Conservation (phyloP, 2,113 vertebrate genomes). For the Excalfactoria chinensis region DNA sequence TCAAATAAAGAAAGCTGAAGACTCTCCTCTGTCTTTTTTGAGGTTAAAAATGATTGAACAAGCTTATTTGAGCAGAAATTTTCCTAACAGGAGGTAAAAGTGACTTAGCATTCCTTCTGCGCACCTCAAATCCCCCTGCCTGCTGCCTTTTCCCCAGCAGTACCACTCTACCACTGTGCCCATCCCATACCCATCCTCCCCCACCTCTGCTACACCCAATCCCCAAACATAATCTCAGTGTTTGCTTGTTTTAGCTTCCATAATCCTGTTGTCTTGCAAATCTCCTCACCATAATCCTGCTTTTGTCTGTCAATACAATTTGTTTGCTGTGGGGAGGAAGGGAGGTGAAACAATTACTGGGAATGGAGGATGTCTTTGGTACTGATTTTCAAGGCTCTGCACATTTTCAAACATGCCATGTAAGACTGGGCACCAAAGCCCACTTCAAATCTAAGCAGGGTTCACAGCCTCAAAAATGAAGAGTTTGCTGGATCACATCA, state of each 20-base stretch:
- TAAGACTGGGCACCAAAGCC: not conserved
- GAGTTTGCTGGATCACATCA: not conserved
- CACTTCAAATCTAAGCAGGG: not conserved
- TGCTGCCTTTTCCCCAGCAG: not conserved
- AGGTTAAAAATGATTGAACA: too few relatives aligned
- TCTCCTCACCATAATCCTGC: constrained; percentile 73
- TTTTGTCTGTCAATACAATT: constrained; percentile 75
- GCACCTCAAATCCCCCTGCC: constrained; percentile 22
- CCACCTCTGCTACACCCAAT: not conserved
- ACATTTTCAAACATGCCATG: not conserved
- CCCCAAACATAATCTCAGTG: constrained; percentile 59
- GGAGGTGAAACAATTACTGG: not conserved
- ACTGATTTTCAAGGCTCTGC: not conserved
- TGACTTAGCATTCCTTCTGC: not conserved
- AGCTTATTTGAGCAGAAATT: too few relatives aligned
- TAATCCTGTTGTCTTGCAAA: constrained; percentile 75
- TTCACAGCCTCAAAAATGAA: not conserved
- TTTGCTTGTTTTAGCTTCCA: constrained; percentile 69
- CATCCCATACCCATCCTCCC: not conserved
- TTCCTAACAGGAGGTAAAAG: not conserved
- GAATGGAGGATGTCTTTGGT: constrained; percentile 25
- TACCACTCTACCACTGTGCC: not conserved
- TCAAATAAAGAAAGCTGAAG: too few relatives aligned
- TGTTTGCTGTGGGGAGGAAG: constrained; percentile 54
- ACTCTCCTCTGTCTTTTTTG: too few relatives aligned